phyloP scores from a whole-genome alignment of 2,888 invertebrate species.

The Lepidochitona cinerea region DNA sequence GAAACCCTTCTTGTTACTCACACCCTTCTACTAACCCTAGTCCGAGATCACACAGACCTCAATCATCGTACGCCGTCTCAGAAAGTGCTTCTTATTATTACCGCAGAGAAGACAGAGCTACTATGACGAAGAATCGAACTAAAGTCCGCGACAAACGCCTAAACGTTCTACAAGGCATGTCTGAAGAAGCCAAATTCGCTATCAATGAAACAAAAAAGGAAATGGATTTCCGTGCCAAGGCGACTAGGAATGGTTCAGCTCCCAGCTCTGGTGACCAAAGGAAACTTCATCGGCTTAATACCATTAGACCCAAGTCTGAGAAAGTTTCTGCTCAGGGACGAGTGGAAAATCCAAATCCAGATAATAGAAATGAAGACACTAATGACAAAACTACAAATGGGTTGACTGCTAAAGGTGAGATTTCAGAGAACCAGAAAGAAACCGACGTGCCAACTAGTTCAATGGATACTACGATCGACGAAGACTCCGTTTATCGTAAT shows the following conservation, averaged over 20 bases:
- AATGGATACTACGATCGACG: neutral
- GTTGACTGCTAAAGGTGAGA: neutral
- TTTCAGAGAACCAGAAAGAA: neutral
- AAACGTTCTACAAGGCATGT: slow-evolving; percentile 51
- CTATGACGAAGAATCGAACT: neutral
- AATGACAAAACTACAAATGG: neutral
- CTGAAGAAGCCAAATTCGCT: slow-evolving; percentile 53
- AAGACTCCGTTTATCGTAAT: neutral
- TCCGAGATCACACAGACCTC: neutral
- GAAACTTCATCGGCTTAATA: neutral
- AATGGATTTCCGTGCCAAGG: slow-evolving; percentile 24
- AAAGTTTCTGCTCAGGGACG: neutral
- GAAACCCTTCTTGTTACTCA: neutral
- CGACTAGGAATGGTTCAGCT: neutral
- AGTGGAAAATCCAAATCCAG: neutral
- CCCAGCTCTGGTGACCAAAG: neutral
- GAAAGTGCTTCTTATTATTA: neutral
- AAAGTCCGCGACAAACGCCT: neutral
- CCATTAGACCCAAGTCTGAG: neutral
- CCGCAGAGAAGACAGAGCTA: neutral
- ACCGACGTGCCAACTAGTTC: neutral
- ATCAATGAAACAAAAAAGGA: slow-evolving; percentile 52
- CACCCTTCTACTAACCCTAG: neutral
- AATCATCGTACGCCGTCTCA: neutral
- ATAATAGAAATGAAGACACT: neutral